Percentiles rank a stretch among this genome's conserved stretches.
These are phyloP conservation scores for Cyaniris semiargus DNA, from an alignment of 2,888 invertebrate genomes.

Conservation along the genomic window DNA sequence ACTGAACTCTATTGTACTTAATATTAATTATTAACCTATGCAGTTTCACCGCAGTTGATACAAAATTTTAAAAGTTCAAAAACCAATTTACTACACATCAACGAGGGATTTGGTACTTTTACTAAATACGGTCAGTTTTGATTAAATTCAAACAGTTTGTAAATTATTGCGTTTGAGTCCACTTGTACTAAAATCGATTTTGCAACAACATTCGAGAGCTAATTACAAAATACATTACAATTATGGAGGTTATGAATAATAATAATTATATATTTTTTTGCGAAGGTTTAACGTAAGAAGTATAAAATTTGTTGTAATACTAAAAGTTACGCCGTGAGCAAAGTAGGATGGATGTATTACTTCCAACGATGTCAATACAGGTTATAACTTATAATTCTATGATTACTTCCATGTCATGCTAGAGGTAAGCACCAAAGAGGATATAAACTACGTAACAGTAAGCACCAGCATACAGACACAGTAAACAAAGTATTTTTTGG, in stretches of 20 bases:
- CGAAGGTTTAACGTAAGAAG: too few species aligned
- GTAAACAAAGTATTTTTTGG: too few species aligned
- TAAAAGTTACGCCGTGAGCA: too few species aligned
- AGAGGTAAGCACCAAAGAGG: too few species aligned
- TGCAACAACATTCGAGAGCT: background rate
- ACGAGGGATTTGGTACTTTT: background rate
- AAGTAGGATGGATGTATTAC: too few species aligned
- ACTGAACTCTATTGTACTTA: background rate
- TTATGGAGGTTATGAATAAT: background rate
- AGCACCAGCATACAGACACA: too few species aligned
- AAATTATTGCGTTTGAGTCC: background rate
- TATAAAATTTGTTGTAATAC: too few species aligned
- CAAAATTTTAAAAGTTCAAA: background rate
- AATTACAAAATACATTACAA: background rate
- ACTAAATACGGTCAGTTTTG: background rate
- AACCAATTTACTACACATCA: background rate
- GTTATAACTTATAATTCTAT: too few species aligned
- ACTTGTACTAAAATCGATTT: background rate
- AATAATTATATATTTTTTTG: too few species aligned
- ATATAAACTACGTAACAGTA: too few species aligned
- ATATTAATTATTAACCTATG: background rate
- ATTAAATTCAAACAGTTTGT: background rate
- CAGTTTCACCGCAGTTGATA: background rate
- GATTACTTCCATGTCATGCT: too few species aligned
- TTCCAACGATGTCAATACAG: too few species aligned